Conservation (phyloP, 2,113 vertebrate genomes). For the Aptenodytes patagonicus region DNA sequence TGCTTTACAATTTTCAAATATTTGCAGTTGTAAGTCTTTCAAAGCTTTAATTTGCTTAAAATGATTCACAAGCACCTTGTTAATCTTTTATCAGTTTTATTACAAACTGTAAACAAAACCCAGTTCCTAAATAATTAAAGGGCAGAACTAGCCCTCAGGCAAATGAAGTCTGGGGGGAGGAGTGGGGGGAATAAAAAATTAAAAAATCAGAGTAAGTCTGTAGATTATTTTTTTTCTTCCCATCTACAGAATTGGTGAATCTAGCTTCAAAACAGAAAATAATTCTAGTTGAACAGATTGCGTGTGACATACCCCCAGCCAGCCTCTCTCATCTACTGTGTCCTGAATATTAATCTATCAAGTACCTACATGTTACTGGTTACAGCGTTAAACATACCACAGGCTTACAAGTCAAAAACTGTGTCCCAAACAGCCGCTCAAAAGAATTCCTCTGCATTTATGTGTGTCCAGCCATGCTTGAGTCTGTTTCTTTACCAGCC, state of each 20-base stretch:
- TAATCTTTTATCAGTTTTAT: slow-evolving; percentile 72
- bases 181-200: not conserved
- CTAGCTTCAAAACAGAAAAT: slow-evolving; percentile 7
- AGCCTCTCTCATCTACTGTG: slow-evolving; percentile 15
- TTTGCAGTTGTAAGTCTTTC: slow-evolving; percentile 51
- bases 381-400: not conserved
- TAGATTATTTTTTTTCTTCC: not conserved
- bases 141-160: slow-evolving; percentile 47
- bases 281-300: slow-evolving; percentile 46
- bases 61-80: slow-evolving; percentile 59
- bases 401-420: not conserved
- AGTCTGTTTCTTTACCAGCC: not conserved
- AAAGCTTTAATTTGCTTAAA: slow-evolving; percentile 57
- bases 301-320: slow-evolving; percentile 17
- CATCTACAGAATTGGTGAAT: not conserved
- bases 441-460: not conserved
- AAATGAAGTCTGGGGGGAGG: not conserved
- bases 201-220: slow-evolving; percentile 10
- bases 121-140: slow-evolving; percentile 69
- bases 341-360: slow-evolving; percentile 60
- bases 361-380: not conserved
- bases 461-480: not conserved
- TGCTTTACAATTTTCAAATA: slow-evolving; percentile 37
- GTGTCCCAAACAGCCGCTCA: not conserved
- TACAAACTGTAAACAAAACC: slow-evolving; percentile 72